A percentile compares a stretch with the other conserved stretches of the same genome.
phyloP scores from a whole-genome alignment of 2,113 vertebrate genomes.

The Stegostoma tigrinum region DNA sequence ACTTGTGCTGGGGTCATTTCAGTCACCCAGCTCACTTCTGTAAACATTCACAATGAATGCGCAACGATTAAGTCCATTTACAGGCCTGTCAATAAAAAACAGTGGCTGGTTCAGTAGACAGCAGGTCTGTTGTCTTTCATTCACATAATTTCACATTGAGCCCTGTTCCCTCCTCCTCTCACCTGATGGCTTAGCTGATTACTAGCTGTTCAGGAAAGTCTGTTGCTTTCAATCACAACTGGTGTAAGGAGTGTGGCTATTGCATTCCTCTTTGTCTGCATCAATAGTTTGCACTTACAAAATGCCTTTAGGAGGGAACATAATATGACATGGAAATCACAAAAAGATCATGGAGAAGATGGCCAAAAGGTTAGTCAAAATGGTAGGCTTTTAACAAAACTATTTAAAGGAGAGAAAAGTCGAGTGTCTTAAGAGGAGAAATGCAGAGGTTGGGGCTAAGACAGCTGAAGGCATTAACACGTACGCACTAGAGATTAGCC shows the following conservation, averaged over 20 bases:
- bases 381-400: background rate
- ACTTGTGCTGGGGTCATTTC: background rate
- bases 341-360: background rate
- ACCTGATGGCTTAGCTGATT: background rate
- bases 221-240: background rate
- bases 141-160: background rate
- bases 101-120: background rate
- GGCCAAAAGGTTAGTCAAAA: background rate
- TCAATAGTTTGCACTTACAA: background rate
- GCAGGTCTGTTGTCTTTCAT: background rate
- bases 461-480: background rate
- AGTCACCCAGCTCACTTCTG: background rate
- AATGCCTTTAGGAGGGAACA: background rate
- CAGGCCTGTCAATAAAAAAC: slow-evolving; percentile 1
- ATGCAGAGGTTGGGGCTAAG: background rate
- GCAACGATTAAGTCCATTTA: background rate
- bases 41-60: background rate
- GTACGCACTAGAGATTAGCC: background rate
- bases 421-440: background rate
- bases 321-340: background rate
- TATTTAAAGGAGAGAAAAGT: background rate
- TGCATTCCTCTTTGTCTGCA: background rate
- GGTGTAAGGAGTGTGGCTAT: background rate
- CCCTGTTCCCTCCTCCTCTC: background rate
- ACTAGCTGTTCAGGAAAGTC: background rate